Percentiles rank a stretch among this genome's conserved stretches.
These are phyloP conservation scores for Myrmophylax atrothorax DNA, from an alignment of 2,113 vertebrate genomes.

Conservation along the genomic window DNA sequence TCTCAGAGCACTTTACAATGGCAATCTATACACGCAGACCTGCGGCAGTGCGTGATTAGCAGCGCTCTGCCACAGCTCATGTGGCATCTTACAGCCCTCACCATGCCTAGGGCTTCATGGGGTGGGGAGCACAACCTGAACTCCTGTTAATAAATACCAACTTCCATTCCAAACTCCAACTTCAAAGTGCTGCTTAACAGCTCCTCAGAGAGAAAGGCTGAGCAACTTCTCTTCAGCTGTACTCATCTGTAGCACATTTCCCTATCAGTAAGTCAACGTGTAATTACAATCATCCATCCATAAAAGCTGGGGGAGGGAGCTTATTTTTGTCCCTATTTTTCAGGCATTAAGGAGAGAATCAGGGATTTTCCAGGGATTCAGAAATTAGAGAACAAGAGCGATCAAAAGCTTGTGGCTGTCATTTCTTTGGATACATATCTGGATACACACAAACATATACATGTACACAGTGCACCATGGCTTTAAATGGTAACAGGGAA, in stretches of 20 bases:
- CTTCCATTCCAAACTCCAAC: constrained; percentile 1
- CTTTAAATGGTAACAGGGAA: not conserved
- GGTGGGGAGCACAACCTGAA: not conserved
- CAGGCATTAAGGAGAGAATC: not conserved
- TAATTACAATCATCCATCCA: not conserved
- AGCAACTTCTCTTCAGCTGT: not conserved
- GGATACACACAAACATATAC: not conserved
- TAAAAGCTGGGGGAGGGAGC: not conserved
- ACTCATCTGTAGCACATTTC: not conserved
- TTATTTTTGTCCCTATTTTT: not conserved
- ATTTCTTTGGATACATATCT: not conserved
- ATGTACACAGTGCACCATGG: not conserved
- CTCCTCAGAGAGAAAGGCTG: not conserved
- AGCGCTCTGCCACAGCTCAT: not conserved
- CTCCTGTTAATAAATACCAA: not conserved
- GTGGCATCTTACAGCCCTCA: not conserved
- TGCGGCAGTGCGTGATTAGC: not conserved
- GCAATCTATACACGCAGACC: not conserved
- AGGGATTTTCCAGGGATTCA: not conserved
- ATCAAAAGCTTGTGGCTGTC: not conserved
- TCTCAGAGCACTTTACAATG: constrained; percentile 5
- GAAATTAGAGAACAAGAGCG: not conserved
- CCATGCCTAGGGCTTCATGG: not conserved
- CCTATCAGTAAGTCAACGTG: not conserved
- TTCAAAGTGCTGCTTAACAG: not conserved